A percentile compares a stretch with the other conserved stretches of the same genome.
Conservation (phyloP, 2,797 vertebrate genomes). For the Tenualosa thibaudeaui region DNA sequence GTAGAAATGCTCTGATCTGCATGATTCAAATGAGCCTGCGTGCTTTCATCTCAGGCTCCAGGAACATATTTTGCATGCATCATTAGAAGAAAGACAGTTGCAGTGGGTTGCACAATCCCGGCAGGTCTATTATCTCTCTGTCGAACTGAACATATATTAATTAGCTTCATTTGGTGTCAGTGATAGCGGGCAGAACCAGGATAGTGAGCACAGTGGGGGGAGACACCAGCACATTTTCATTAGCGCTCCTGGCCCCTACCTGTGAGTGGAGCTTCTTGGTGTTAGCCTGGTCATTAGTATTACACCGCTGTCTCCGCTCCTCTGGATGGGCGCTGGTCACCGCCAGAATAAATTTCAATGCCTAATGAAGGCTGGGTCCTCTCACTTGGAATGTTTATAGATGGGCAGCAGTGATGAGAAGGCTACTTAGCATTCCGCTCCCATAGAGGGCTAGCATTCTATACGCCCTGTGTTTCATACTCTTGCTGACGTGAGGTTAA, state of each 20-base stretch:
- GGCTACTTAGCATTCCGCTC: slow-evolving; percentile 46
- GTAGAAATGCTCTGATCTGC: slow-evolving; percentile 25
- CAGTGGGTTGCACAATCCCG: slow-evolving; percentile 18
- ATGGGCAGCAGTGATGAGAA: slow-evolving; percentile 31
- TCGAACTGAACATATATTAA: slow-evolving; percentile 45
- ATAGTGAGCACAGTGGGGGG: not conserved
- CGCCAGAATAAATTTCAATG: slow-evolving; percentile 65
- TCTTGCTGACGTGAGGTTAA: slow-evolving; percentile 50
- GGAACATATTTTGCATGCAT: slow-evolving; percentile 37
- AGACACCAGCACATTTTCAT: slow-evolving; percentile 30
- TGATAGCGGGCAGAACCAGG: slow-evolving; percentile 44
- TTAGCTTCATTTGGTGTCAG: slow-evolving; percentile 47
- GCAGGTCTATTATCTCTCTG: slow-evolving; percentile 40
- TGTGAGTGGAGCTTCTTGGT: slow-evolving; percentile 49
- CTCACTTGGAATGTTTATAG: slow-evolving; percentile 54
- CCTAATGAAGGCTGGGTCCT: slow-evolving; percentile 57
- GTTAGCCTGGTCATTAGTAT: slow-evolving; percentile 57
- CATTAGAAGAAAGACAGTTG: slow-evolving; percentile 30
- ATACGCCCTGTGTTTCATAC: slow-evolving; percentile 29
- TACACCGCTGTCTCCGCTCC: slow-evolving; percentile 49
- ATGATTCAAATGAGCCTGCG: slow-evolving; percentile 29
- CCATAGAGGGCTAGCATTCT: slow-evolving; percentile 34
- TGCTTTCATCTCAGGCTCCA: slow-evolving; percentile 23
- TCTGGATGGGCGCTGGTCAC: slow-evolving; percentile 45
- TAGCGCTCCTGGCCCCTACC: slow-evolving; percentile 37